phyloP scores from a whole-genome alignment of 2,113 vertebrate genomes.

The Arizona elegans region DNA sequence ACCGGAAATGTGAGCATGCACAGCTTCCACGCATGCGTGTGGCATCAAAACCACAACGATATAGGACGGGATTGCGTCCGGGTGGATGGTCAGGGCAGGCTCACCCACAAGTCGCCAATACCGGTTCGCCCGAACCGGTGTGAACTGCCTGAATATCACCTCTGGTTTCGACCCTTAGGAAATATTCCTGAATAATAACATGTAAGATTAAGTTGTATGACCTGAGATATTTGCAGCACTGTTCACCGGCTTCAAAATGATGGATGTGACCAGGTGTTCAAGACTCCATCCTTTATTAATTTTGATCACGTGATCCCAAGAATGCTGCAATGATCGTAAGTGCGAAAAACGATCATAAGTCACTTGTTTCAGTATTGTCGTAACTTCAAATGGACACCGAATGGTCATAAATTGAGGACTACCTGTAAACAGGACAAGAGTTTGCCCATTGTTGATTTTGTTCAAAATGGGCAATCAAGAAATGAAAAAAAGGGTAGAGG shows the following conservation, averaged over 20 bases:
- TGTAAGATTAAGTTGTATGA: not conserved
- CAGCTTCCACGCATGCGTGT: too few relatives aligned
- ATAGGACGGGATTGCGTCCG: too few relatives aligned
- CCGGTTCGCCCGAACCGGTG: too few relatives aligned
- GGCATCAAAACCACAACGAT: too few relatives aligned
- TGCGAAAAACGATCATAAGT: not conserved
- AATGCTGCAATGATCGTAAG: not conserved
- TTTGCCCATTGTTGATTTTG: not conserved
- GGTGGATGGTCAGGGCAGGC: too few relatives aligned
- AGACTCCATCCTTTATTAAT: not conserved
- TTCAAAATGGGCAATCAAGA: not conserved
- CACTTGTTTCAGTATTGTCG: not conserved
- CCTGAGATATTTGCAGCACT: not conserved
- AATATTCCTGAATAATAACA: not conserved
- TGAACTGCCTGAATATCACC: too few relatives aligned
- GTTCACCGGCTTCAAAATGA: not conserved
- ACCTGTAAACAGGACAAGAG: not conserved
- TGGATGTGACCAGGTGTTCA: not conserved
- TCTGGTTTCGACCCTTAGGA: not conserved
- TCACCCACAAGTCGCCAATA: too few relatives aligned
- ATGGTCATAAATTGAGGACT: rapidly evolving
- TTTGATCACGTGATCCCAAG: not conserved
- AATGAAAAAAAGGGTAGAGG: too few relatives aligned
- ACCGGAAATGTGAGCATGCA: too few relatives aligned
- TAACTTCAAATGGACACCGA: not conserved